Evolutionary conservation across 2,888 invertebrate species (phyloP).

Genomic region (Ornithoptera alexandrae): DNA sequence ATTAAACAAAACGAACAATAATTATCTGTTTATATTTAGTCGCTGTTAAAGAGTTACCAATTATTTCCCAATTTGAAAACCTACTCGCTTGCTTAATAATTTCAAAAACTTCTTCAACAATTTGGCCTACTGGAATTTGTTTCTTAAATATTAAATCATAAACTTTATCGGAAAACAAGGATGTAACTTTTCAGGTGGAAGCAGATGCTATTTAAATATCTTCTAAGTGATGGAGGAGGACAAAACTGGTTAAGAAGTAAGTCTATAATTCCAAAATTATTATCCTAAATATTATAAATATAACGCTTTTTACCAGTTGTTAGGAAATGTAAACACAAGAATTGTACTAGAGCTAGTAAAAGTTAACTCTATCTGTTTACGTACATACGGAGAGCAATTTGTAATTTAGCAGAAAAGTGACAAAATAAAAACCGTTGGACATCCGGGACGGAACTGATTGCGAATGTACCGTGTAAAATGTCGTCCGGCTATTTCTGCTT

Average conservation of each 20-base stretch:
- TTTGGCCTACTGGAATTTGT: background rate
- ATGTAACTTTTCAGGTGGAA: background rate
- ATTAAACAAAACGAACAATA: no score
- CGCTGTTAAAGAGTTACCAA: no score
- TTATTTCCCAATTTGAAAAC: no score
- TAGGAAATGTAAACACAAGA: background rate
- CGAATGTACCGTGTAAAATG: conserved; percentile 16
- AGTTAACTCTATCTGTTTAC: conserved; percentile 17
- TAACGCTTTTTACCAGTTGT: no score
- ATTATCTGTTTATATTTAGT: no score
- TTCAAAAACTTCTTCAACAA: no score
- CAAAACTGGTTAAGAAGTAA: no score
- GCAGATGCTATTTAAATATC: background rate
- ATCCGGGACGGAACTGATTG: conserved; percentile 21
- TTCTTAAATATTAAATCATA: conserved; percentile 2
- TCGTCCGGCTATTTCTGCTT: conserved; percentile 12
- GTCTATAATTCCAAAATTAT: no score
- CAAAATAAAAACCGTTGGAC: conserved; percentile 18
- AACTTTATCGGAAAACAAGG: background rate
- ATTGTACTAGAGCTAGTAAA: conserved; percentile 1
- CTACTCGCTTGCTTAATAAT: no score
- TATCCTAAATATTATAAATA: no score
- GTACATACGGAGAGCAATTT: conserved; percentile 16
- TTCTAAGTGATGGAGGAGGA: background rate
- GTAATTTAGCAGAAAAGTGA: conserved; percentile 22